Evolutionary conservation across 2,888 invertebrate species (phyloP).

Genomic region (Diachrysia chrysitis): DNA sequence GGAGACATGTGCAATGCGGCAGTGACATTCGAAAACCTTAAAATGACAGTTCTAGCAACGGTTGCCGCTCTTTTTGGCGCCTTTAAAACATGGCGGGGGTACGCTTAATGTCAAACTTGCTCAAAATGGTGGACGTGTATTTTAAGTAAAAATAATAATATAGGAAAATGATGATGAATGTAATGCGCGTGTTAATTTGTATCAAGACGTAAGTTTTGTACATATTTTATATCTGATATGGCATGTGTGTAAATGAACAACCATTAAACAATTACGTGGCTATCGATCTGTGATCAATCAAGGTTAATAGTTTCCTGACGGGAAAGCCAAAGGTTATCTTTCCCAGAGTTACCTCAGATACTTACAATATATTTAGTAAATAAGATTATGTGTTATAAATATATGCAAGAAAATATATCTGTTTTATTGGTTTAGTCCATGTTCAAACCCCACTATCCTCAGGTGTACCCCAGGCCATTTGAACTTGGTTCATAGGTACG

Average conservation of each 20-base stretch:
- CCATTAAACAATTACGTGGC: background rate
- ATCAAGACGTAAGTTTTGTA: conserved; percentile 2
- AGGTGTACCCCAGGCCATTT: too few relatives aligned
- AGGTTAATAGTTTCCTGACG: background rate
- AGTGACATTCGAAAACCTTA: conserved; percentile 58
- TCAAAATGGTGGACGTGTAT: background rate
- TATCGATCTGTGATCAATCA: background rate
- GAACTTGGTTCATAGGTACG: too few relatives aligned
- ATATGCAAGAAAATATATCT: background rate
- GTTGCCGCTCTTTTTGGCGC: conserved; percentile 57
- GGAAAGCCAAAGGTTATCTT: conserved; percentile 35
- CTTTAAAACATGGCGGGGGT: conserved; percentile 64
- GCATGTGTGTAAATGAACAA: background rate
- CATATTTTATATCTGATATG: background rate
- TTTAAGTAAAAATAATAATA: background rate
- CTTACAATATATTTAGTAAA: conserved; percentile 28
- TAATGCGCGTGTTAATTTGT: conserved; percentile 8
- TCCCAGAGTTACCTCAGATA: conserved; percentile 31
- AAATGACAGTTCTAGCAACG: conserved; percentile 60
- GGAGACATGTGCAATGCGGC: conserved; percentile 89
- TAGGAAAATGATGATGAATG: conserved; percentile 7
- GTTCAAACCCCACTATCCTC: too few relatives aligned
- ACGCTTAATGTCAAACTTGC: conserved; percentile 31
- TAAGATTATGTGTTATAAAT: conserved; percentile 18
- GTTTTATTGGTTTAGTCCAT: background rate